Evolutionary conservation across 2,113 vertebrate species (phyloP), one percentile per base, ranked within the genome.

Genomic region (Gobius niger): DNA sequence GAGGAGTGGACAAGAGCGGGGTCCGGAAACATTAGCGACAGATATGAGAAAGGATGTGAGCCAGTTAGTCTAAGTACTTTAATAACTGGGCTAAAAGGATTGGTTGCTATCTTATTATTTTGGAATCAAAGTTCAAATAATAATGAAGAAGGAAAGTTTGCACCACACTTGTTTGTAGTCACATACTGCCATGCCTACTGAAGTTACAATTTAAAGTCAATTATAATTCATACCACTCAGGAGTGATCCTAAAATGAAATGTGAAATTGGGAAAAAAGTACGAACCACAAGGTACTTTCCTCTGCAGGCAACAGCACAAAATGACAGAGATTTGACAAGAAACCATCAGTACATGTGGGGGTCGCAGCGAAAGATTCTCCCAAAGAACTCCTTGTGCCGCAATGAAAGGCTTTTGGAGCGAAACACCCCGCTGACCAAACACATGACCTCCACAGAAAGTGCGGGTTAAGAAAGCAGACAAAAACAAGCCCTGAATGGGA

Each of bases 381-480:
- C 10, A 56, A 56, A 56, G 77, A 82, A 61, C 54, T 86, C 70
- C 40, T 12, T 10, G 12, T 70, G 67, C 19, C n/a, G 63, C 14
- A 68, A 70, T 75, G 65, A 54, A 34, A 76, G 18, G 7, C 56
- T 61, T 11, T 15, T 16, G 61, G 57, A 54, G 24, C 19, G 52
- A 63, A 74, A 75, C 75, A 44, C 19, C n/a, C 42, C 9, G 54
- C 67, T 54, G 47, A 67, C 70, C 54, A 65, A 63, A 74, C 34
- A 63, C 52, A 53, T 52, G 63, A 54, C 18, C 64, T 82, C 67
- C 80, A 63, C 69, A 66, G 56, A 19, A 6, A 66, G 63, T 76
- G 57, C 63, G 74, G 64, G 78, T 82, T 67, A 67, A 18, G 65
- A 59, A 44, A 56, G 42, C 42, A 67, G 60, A 67, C 66, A 73